phyloP scores from a whole-genome alignment of 2,888 invertebrate genomes.

The Pterobdella sp. region DNA sequence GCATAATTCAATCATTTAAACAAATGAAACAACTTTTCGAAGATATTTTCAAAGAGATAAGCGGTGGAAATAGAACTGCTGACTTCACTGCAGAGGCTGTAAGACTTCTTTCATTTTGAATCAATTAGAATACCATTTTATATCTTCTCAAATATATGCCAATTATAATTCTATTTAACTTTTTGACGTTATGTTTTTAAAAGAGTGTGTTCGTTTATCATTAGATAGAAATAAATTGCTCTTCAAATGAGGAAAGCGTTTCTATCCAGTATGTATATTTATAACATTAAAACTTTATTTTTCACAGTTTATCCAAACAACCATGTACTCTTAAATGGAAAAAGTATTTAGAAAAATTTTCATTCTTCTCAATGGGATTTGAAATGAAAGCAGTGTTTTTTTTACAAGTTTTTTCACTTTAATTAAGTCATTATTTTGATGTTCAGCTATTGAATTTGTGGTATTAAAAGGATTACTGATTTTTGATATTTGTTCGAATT shows the following conservation, averaged over 20 bases:
- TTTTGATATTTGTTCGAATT: too few relatives aligned
- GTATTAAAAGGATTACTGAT: too few relatives aligned
- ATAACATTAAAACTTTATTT: neutral
- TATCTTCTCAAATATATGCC: neutral
- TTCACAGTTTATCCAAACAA: slow-evolving; percentile 27
- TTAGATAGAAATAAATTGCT: too few relatives aligned
- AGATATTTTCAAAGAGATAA: slow-evolving; percentile 33
- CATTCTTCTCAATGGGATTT: too few relatives aligned
- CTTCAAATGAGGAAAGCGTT: too few relatives aligned
- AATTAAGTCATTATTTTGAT: too few relatives aligned
- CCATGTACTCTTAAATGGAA: slow-evolving; percentile 24
- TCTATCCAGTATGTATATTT: too few relatives aligned
- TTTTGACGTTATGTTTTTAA: neutral
- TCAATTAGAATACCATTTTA: neutral
- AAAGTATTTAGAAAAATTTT: too few relatives aligned
- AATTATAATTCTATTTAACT: neutral
- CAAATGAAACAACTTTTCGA: neutral
- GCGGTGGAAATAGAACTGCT: slow-evolving; percentile 10
- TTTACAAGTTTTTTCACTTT: too few relatives aligned
- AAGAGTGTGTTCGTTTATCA: too few relatives aligned
- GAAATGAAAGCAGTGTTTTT: too few relatives aligned
- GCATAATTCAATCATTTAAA: neutral
- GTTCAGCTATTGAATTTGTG: too few relatives aligned
- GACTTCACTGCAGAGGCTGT: slow-evolving; percentile 27
- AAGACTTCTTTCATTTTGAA: neutral